These are phyloP conservation scores for Leptinotarsa peninsularis DNA, from an alignment of 2,888 invertebrate species.

Conservation along the genomic window DNA sequence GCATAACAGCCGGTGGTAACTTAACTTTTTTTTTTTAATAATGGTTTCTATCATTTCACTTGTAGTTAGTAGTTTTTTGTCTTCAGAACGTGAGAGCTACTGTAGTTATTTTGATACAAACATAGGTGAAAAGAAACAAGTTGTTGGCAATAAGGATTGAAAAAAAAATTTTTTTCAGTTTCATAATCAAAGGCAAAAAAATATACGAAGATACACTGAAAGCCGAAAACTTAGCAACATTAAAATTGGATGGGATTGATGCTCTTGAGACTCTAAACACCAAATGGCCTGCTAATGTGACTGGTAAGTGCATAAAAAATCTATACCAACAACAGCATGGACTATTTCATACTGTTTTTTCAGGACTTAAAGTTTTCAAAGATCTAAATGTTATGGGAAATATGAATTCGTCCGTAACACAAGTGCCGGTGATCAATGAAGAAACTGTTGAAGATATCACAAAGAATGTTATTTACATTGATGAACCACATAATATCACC, in stretches of 20 bases:
- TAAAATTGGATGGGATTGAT: conserved; percentile 42
- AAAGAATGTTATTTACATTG: conserved; percentile 50
- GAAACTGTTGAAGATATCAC: conserved; percentile 47
- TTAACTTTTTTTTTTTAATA: no score
- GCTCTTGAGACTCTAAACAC: conserved; percentile 38
- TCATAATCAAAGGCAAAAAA: conserved; percentile 55
- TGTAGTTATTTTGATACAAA: no score
- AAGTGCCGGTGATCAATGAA: conserved; percentile 49
- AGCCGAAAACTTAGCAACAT: conserved; percentile 48
- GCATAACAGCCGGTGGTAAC: no score
- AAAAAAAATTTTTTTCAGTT: conserved; percentile 46
- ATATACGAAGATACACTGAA: conserved; percentile 50
- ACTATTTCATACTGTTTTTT: conserved; percentile 24
- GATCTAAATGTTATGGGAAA: conserved; percentile 51
- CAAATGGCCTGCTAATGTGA: conserved; percentile 36
- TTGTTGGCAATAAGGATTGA: no score
- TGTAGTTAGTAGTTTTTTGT: no score
- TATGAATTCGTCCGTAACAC: conserved; percentile 39
- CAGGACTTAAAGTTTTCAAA: conserved; percentile 50
- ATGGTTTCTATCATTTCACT: no score
- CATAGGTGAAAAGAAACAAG: no score
- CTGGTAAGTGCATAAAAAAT: conserved; percentile 23
- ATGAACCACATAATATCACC: conserved; percentile 46
- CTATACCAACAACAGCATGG: not conserved
- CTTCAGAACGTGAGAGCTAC: no score